Conservation (phyloP, 2,888 invertebrate genomes). For the Frankliniella fusca region DNA sequence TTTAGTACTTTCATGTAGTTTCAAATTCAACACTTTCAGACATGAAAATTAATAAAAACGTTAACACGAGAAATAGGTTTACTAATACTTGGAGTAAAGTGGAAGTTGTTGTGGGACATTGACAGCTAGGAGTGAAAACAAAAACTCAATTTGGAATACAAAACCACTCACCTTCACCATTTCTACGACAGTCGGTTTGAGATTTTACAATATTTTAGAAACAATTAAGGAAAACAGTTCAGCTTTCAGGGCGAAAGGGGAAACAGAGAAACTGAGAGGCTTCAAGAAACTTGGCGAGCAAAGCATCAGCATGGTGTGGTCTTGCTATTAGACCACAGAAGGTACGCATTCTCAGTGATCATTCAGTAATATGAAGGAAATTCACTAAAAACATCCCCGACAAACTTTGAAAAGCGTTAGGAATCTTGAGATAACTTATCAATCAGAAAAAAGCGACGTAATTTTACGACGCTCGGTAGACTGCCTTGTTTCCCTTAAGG, state of each 20-base stretch:
- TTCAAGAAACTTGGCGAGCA: background rate
- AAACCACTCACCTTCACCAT: too few relatives aligned
- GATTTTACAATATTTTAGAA: background rate
- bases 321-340: background rate
- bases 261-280: too few relatives aligned
- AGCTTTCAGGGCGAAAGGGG: background rate
- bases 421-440: background rate
- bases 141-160: background rate
- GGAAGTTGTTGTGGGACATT: too few relatives aligned
- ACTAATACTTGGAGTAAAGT: too few relatives aligned
- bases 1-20: background rate
- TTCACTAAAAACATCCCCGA: background rate
- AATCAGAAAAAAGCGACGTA: background rate
- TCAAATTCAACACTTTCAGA: background rate
- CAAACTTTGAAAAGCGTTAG: background rate
- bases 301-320: background rate
- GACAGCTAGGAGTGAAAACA: too few relatives aligned
- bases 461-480: too few relatives aligned
- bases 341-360: too few relatives aligned
- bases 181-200: background rate
- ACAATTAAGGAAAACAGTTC: background rate
- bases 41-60: background rate
- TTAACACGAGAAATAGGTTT: too few relatives aligned
- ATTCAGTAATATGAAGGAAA: background rate
- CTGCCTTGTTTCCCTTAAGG: background rate